Evolutionary conservation across 2,888 invertebrate species (phyloP), one percentile per base, ranked within the genome.

Genomic region (Lithophane leautieri): DNA sequence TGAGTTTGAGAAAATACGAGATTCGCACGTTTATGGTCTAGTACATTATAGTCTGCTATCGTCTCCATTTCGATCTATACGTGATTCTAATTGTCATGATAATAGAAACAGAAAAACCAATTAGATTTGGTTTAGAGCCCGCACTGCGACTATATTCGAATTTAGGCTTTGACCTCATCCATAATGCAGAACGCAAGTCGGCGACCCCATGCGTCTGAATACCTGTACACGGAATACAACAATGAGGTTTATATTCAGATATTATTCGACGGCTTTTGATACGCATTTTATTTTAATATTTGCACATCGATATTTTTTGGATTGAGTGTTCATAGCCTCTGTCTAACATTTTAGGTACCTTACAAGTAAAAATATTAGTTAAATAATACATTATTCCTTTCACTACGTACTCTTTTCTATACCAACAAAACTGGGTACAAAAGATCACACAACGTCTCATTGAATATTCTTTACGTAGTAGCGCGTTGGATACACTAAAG

Each of bases 151-250:
- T 88, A 79, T 85, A 82, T 86, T 83, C 85, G 90, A 92, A 94
- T 94, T 92, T 91, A 92, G 93, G 93, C 90, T 91, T 91, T 91
- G 94, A 94, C 94, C 95, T 95, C 94, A 95, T 95, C 86, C 90
- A 94, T 95, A 93, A 95, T 95, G 93, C 92, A 95, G 86, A 85
- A 82, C 86, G 66, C 66, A 87, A 91, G 91, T 90, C 88, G 86
- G 86, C 89, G 89, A 90, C 90, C 89, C 89, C 85, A 89, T 88
- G 84, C 81, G 84, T 88, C 86, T 86, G 85, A 86, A 86, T 88
- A 86, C 87, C 88, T 90, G 89, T 86, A 85, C 79, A 85, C 82
- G 80, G 85, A 76, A 81, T 84, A 84, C 79, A 88, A 91, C 90
- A 91, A 90, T 90, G 86, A 85, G 79, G 81, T 79, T 81, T 80